Evolutionary conservation across 1,140 invertebrate species (phyloP), one percentile per base, ranked within the genome.

Genomic region (Hylaeus anthracinus): DNA sequence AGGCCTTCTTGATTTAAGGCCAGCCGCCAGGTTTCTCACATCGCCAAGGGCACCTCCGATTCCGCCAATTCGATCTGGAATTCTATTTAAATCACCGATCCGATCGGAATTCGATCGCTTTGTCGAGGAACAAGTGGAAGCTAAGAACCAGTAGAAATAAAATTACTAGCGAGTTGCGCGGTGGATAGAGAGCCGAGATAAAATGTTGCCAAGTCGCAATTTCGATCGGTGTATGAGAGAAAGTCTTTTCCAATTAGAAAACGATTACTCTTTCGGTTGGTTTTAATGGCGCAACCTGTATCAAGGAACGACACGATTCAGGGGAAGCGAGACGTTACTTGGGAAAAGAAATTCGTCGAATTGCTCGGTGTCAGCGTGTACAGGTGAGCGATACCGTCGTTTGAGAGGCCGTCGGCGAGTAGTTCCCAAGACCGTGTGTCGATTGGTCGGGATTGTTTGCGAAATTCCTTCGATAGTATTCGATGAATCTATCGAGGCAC

Each of bases 391-490:
- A 90, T 88, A 91, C 82, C 70, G 79, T 66, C 81, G 87, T 90
- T 91, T 92, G 91, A 91, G 91, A 92, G 88, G 88, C 83, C 88
- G 77, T 82, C 87, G 89, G 84, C 87, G 72, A 88, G 83, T 83
- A 89, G 92, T 93, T 93, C 92, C 92, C 92, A 92, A 91, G 87
- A 83, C 82, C 81, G 89, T 91, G 89, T 92, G 92, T 93, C 92
- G 91, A 93, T 93, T 91, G 92, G 90, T 89, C 89, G 89, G 90
- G 87, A 92, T 92, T 91, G 90, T 92, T 93, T 89, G 91, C 86
- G 90, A 92, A 92, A 93, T 93, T 93, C 92, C 84, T 93, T 93
- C 92, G 90, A 93, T 93, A 93, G 92, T 93, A 93, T 93, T 93
- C 92, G 92, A 93, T 93, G 92, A 93, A 93, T 93, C 92, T 93